Conservation (phyloP, 2,888 invertebrate genomes). For the Limnephilus rhombicus region DNA sequence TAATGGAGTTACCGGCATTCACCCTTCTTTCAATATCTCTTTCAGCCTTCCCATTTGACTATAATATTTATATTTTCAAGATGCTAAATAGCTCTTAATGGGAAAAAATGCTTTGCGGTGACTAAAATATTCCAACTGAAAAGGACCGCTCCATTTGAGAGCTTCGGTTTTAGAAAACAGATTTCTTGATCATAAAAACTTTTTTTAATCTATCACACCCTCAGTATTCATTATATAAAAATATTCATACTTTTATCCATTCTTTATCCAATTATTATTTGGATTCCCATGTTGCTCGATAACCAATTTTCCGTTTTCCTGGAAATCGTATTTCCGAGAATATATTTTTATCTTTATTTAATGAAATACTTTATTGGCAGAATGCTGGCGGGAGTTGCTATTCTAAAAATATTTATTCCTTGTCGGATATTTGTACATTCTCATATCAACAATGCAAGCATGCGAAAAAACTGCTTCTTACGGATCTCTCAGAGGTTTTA, state of each 20-base stretch:
- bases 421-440: background rate
- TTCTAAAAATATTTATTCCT: background rate
- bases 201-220: too few relatives aligned
- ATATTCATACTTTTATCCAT: background rate
- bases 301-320: background rate
- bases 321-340: background rate
- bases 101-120: too few relatives aligned
- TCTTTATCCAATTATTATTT: background rate
- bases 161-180: background rate
- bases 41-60: too few relatives aligned
- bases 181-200: background rate
- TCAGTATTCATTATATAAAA: background rate
- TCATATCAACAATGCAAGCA: background rate
- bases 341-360: background rate
- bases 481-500: background rate
- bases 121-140: background rate
- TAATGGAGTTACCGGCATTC: too few relatives aligned
- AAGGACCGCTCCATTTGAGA: background rate
- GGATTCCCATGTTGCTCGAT: background rate
- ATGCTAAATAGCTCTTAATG: too few relatives aligned
- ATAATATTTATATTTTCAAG: too few relatives aligned
- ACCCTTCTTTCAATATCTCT: too few relatives aligned
- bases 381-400: background rate
- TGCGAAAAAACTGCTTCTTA: background rate
- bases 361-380: background rate